Base-by-base conservation (phyloP, 2,888 invertebrate species). In the Hirtodrosophila alboralis region DNA sequence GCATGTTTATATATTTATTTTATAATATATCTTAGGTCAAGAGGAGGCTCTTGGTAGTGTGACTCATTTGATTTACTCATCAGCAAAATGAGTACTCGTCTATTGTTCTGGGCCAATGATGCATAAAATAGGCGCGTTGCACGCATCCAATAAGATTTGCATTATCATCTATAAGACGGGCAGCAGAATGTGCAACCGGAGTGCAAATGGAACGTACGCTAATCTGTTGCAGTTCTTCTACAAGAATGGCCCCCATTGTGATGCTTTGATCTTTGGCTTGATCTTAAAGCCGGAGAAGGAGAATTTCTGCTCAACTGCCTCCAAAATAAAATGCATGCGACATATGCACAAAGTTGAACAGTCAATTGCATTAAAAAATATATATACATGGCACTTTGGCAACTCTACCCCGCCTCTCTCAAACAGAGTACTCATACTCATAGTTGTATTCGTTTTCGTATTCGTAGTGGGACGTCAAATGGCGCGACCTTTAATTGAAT, bases 401-500 rank as follows among this genome's bases (percentile, higher is more conserved):
- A n/a, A 34, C 31, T 10, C 27, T 12, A 16, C 23, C 45, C 8
- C 16, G 26, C 8, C 3, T 5, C 1, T n/a, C 36, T 12, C 43
- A 10, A 12, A 65, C 13, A 36, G 49, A 31, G 23, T 26, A 45
- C 40, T 49, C 58, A 36, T 12, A 45, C 34, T 53, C 53, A 31
- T 18, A 53, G 21, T 63, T 30, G 12, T 40, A 62, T 28, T 45
- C 68, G 41, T 43, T 59, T 37, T 58, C 65, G 47, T 37, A 52
- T 45, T 66, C 57, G 21, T 51, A 51, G 83, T 75, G 75, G 72
- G 63, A 66, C 60, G 81, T 83, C 84, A 83, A 83, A 85, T 80
- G 81, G 84, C 87, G 74, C 88, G 87, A 87, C 88, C 87, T 87
- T 86, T 87, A 87, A 87, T 87, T 87, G 84, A 87, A 87, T 86